phyloP scores from a whole-genome alignment of 1,140 invertebrate species.

The Odontomachus brunneus region DNA sequence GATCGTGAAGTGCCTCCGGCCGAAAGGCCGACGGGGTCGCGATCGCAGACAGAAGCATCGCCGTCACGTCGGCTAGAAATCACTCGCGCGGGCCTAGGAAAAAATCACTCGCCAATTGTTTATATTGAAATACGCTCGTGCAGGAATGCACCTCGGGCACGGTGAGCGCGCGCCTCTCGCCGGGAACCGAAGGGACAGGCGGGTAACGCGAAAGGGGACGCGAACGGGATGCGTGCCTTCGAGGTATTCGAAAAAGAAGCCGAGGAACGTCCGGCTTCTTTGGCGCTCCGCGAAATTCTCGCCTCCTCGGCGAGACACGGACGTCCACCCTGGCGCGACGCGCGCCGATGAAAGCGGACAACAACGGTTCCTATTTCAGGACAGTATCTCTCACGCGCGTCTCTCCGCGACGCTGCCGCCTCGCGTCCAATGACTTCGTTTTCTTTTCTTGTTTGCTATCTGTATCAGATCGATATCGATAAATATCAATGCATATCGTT shows the following conservation, averaged over 20 bases:
- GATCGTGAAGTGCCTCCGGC: conserved; percentile 39
- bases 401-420: background rate
- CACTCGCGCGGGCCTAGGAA: conserved; percentile 74
- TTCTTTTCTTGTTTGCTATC: no score
- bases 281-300: conserved; percentile 29
- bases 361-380: conserved; percentile 32
- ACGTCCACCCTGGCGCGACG: background rate
- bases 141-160: conserved; percentile 74
- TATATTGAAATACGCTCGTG: conserved; percentile 81
- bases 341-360: conserved; percentile 7
- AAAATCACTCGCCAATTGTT: conserved; percentile 81
- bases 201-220: background rate
- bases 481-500: no score
- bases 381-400: conserved; percentile 15
- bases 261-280: conserved; percentile 29
- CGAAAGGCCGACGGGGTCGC: conserved; percentile 75
- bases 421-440: background rate
- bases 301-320: background rate
- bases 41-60: conserved; percentile 80
- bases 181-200: background rate
- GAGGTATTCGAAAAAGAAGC: conserved; percentile 48
- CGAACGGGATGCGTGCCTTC: background rate
- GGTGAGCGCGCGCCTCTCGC: conserved; percentile 11
- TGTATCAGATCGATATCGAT: no score
- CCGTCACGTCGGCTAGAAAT: conserved; percentile 82